Evolutionary conservation across 1,140 invertebrate species (phyloP).

Genomic region (Drosophila tristis): DNA sequence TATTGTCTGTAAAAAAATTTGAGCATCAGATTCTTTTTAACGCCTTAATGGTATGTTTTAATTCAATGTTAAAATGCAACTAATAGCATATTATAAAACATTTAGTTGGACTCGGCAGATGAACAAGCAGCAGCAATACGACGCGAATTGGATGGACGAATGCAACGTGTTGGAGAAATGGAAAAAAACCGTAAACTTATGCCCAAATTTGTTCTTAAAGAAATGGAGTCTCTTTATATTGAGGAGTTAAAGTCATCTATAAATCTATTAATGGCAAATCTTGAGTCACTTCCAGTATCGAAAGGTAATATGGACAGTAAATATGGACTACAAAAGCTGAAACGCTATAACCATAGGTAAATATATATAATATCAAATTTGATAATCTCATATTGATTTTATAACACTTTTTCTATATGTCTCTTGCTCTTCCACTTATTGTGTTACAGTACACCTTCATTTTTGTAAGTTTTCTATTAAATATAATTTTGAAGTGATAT

Average conservation of each 20-base stretch:
- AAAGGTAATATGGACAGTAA: slow-evolving; percentile 98
- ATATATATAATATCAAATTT: not conserved
- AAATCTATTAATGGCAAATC: slow-evolving; percentile 98
- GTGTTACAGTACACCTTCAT: slow-evolving; percentile 76
- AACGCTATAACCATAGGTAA: slow-evolving; percentile 98
- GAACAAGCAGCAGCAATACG: slow-evolving; percentile 99
- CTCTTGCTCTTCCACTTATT: slow-evolving; percentile 1
- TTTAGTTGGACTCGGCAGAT: slow-evolving; percentile 98
- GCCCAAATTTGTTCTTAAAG: slow-evolving; percentile 99
- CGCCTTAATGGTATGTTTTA: slow-evolving; percentile 93
- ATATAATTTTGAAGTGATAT: not conserved
- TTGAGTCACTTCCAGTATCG: slow-evolving; percentile 99
- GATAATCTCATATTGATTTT: slow-evolving; percentile 1
- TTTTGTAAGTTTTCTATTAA: slow-evolving; percentile 70
- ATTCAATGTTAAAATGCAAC: not conserved
- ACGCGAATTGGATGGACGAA: slow-evolving; percentile 98
- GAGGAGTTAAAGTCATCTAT: slow-evolving; percentile 99
- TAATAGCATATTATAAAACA: slow-evolving; percentile 22
- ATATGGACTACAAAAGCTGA: slow-evolving; percentile 97
- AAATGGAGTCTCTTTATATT: slow-evolving; percentile 99
- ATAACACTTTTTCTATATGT: slow-evolving; percentile 12
- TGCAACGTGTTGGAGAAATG: slow-evolving; percentile 98
- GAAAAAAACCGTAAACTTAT: slow-evolving; percentile 99
- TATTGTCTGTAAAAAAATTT: slow-evolving; percentile 99
- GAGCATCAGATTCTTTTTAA: slow-evolving; percentile 99